phyloP scores from a whole-genome alignment of 2,888 invertebrate species.

The Aleiodes alternator region DNA sequence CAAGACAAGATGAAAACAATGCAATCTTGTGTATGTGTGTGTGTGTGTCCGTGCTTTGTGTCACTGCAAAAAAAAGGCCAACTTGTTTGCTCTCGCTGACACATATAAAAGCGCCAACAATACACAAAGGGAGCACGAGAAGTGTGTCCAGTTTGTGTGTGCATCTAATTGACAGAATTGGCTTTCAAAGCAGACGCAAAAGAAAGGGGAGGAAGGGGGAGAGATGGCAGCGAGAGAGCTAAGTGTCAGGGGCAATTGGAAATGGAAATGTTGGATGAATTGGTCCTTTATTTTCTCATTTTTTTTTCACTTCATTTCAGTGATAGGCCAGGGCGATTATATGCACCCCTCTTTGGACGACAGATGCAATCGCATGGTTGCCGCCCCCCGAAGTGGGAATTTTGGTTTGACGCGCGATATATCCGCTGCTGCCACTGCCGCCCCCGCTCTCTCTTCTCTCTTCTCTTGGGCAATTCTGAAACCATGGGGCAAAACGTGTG shows the following conservation, averaged over 20 bases:
- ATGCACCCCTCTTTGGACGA: constrained; percentile 50
- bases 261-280: background rate
- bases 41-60: background rate
- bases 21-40: no score
- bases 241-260: constrained; percentile 28
- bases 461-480: constrained; percentile 34
- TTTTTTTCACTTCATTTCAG: no score
- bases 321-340: constrained; percentile 31
- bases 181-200: background rate
- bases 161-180: no score
- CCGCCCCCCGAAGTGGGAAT: constrained; percentile 43
- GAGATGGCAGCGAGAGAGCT: background rate
- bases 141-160: no score
- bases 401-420: constrained; percentile 33
- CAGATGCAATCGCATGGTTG: constrained; percentile 56
- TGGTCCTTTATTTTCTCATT: background rate
- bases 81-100: constrained; percentile 3
- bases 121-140: background rate
- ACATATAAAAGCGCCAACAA: background rate
- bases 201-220: constrained; percentile 1
- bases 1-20: constrained; percentile 18
- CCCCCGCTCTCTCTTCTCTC: background rate
- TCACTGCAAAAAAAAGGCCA: constrained; percentile 10
- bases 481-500: constrained; percentile 47
- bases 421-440: background rate